Base-by-base conservation (phyloP, 2,888 invertebrate genomes). In the Sphaerophoria rueppellii region DNA sequence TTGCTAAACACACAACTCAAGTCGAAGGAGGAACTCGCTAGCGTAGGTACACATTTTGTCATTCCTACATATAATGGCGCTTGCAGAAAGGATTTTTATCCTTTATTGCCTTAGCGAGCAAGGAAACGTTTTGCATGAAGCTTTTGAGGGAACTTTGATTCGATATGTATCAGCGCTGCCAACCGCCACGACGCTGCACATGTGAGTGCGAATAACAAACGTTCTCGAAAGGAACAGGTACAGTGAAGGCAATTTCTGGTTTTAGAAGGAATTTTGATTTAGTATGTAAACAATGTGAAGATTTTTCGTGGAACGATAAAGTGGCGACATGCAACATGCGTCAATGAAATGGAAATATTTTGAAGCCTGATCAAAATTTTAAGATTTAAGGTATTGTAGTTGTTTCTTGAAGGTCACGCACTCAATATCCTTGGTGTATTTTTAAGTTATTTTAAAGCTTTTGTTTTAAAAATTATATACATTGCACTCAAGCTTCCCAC, bases 1-100 rank as follows among this genome's bases (percentile, higher is more conserved):
- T 67, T 67, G 67, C 54, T 69, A 61, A 50, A 46, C 54, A 65
- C 35, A 69, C 75, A 60, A 58, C 40, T 34, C 48, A n/a, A 58
- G 11, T 12, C 55, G 32, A 37, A 46, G 46, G 14, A 54, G 34
- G 24, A 1, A 24, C 24, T 24, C 24, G 24, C 24, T 24, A 24
- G 24, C 24, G 16, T 6, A 37, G 34, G 34, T 6, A 12, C 12
- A 35, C 24, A 7, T 14, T 35, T 57, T 55, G 12, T 35, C 4
- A 40, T 40, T 5, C 34, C 12, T 40, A 40, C 40, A 40, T 9
- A 40, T 7, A 40, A 2, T 1, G 6, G n/a, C 12, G n/a, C 24
- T 24, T 24, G n/a, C 11, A 55, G 32, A 55, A 55, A 4, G 55
- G 4, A 35, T 57, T 11, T 16, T 32, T 54, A 54, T 32, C 4